Base-by-base conservation (phyloP, 1,140 invertebrate species). In the Portunus trituberculatus region DNA sequence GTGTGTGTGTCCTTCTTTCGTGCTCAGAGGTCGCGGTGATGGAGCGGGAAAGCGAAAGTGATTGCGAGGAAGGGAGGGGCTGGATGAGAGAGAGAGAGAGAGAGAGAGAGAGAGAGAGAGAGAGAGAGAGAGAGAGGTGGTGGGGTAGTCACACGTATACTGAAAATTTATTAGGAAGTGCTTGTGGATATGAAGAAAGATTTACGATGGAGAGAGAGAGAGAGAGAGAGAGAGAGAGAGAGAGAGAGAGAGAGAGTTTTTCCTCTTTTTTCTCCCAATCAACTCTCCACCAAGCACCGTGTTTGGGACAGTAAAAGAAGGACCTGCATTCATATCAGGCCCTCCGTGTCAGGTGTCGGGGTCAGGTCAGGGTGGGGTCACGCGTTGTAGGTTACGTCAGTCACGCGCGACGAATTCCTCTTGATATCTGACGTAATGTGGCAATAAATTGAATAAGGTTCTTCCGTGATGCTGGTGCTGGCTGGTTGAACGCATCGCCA, bases 151-250 rank as follows among this genome's bases (percentile, higher is more conserved):
- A 39, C 39, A 39, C n/a, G n/a, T n/a, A n/a, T 39, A 39, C 39
- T 39, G 39, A 6, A 39, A 6, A 39, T 39, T 39, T 39, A 39
- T 6, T 39, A 39, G 39, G 39, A 39, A 39, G 39, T 39, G 39
- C 39, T 1, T 39, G 6, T 39, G 39, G 6, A 39, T 39, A 39
- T 39, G 39, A 39, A 6, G 39, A 39, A 6, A 39, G 6, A 39
- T 39, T 39, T 39, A 6, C 39, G 39, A 39, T 39, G 39, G 39
- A 59, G 52, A 59, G 52, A 59, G 52, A 59, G 52, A 59, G 52
- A 59, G 52, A 59, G 52, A 59, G 52, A 59, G 52, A 59, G 52
- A 59, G 67, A 76, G 67, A 76, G 67, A 76, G 67, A 76, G 67
- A 76, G 25, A n/a, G 25, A n/a, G 20, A 25, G 6, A 76, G 67